Percentiles rank a stretch among this genome's conserved stretches.
phyloP scores from a whole-genome alignment of 2,797 vertebrate genomes.

The Sebastes paucispinis region DNA sequence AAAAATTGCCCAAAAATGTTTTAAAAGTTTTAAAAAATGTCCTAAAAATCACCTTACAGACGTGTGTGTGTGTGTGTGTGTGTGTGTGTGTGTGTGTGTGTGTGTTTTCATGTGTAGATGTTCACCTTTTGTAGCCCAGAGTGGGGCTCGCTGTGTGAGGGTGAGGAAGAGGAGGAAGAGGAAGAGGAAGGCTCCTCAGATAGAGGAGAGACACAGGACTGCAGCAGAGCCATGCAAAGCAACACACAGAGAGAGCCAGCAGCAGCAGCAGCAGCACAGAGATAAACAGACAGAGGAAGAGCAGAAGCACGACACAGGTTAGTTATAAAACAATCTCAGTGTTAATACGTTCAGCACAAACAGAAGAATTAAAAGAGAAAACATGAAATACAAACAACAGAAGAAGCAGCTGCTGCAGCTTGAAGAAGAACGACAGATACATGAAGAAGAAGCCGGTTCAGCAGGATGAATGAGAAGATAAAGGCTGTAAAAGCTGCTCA shows the following conservation, averaged over 20 bases:
- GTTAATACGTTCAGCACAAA: background rate
- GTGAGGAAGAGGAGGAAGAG: slow-evolving; percentile 70
- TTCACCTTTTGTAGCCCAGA: slow-evolving; percentile 88
- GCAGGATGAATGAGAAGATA: background rate
- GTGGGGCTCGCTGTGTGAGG: slow-evolving; percentile 86
- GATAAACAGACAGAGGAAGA: background rate
- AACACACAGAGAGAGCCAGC: background rate
- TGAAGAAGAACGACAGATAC: background rate
- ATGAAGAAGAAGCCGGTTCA: background rate
- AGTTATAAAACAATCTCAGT: background rate
- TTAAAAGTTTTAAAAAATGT: no score
- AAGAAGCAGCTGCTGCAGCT: background rate
- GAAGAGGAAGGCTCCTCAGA: slow-evolving; percentile 82
- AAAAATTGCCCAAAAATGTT: no score
- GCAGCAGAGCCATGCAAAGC: slow-evolving; percentile 67
- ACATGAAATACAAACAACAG: background rate
- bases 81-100: no score
- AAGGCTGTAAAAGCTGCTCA: no score
- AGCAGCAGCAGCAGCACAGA: background rate
- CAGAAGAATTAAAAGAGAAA: background rate
- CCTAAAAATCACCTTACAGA: background rate
- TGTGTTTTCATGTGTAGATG: background rate
- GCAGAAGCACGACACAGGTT: slow-evolving; percentile 8
- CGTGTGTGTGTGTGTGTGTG: background rate
- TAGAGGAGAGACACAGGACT: slow-evolving; percentile 88